Conservation (phyloP, 2,797 vertebrate species). For the Eospalax fontanierii region DNA sequence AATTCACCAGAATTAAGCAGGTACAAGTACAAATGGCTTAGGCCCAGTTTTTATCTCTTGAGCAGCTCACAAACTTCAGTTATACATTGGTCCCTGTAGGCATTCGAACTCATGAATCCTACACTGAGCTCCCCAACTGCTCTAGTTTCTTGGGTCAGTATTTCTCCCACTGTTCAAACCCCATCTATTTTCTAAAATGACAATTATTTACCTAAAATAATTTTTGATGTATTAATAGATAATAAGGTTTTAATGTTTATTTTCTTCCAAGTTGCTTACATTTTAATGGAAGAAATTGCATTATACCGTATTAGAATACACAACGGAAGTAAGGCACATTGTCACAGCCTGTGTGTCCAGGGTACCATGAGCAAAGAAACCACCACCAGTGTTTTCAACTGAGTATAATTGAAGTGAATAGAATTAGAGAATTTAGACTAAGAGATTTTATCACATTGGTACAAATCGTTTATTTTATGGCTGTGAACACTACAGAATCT, state of each 20-base stretch:
- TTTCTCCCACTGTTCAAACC: background rate
- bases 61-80: background rate
- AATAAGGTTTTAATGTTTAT: background rate
- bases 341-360: constrained; percentile 21
- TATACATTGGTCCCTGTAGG: background rate
- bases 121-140: background rate
- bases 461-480: background rate
- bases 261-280: background rate
- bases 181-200: constrained; percentile 46
- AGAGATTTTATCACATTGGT: background rate
- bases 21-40: background rate
- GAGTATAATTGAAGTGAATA: background rate
- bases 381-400: background rate
- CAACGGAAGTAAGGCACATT: background rate
- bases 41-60: background rate
- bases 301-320: background rate
- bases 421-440: background rate
- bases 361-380: background rate
- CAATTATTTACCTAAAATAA: constrained; percentile 10
- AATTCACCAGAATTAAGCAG: background rate
- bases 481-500: background rate
- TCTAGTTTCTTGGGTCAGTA: background rate
- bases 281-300: constrained; percentile 51
- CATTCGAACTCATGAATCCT: background rate
- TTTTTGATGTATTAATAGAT: background rate